These are phyloP conservation scores for Xanthorhoe spadicearia DNA, from an alignment of 2,888 invertebrate genomes.

Conservation along the genomic window DNA sequence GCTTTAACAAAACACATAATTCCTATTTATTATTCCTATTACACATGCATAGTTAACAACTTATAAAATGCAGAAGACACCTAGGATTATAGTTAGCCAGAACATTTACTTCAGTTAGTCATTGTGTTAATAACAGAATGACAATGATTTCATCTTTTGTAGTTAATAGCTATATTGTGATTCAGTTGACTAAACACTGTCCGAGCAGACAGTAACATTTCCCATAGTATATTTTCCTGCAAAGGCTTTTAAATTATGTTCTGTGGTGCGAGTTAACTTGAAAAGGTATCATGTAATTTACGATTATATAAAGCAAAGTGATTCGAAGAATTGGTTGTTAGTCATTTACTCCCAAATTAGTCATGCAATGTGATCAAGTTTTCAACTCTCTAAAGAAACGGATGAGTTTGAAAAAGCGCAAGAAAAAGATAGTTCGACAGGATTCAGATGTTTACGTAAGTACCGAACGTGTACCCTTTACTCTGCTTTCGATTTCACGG, in stretches of 20 bases:
- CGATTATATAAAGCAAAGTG: conserved; percentile 2
- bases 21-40: not conserved
- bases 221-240: conserved; percentile 34
- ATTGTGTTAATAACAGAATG: conserved; percentile 28
- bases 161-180: conserved; percentile 25
- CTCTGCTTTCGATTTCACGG: conserved; percentile 1
- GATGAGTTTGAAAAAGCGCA: conserved; percentile 60
- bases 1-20: not conserved
- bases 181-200: conserved; percentile 59
- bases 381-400: conserved; percentile 57
- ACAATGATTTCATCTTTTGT: conserved; percentile 40
- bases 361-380: conserved; percentile 51
- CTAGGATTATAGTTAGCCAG: conserved; percentile 2
- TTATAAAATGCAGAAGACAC: conserved; percentile 4
- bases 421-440: conserved; percentile 46
- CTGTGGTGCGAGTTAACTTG: conserved; percentile 3
- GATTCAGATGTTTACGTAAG: conserved; percentile 46
- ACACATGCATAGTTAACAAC: not conserved
- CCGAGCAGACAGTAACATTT: conserved; percentile 51
- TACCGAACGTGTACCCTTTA: conserved; percentile 3
- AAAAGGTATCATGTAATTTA: conserved; percentile 15
- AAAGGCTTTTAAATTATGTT: conserved; percentile 6
- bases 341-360: conserved; percentile 9
- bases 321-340: conserved; percentile 1
- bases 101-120: conserved; percentile 22